phyloP scores from a whole-genome alignment of 2,888 invertebrate genomes.

The Synanthedon tipuliformis region DNA sequence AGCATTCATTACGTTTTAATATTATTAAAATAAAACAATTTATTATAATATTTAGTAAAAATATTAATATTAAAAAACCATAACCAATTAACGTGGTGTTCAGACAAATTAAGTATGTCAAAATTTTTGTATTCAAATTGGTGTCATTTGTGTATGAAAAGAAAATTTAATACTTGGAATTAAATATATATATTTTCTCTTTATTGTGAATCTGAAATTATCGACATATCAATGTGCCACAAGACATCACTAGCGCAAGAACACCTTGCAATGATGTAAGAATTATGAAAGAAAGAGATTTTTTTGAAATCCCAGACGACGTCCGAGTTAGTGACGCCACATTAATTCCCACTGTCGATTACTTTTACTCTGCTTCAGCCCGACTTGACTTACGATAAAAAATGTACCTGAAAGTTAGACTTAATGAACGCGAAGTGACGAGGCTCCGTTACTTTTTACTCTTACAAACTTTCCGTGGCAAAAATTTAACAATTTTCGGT shows the following conservation, averaged over 20 bases:
- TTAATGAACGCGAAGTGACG: conserved; percentile 7
- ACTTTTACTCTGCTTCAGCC: conserved; percentile 19
- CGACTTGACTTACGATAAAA: conserved; percentile 26
- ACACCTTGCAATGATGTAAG: conserved; percentile 67
- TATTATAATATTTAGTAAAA: too few species aligned
- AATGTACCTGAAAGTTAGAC: conserved; percentile 23
- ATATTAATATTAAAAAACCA: too few species aligned
- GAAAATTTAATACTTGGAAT: too few species aligned
- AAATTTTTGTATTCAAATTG: too few species aligned
- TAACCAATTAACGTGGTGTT: too few species aligned
- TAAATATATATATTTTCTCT: too few species aligned
- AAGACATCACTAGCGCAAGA: conserved; percentile 23
- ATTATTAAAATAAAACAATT: too few species aligned
- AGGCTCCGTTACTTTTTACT: not conserved
- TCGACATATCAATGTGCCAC: not conserved
- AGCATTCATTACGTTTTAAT: too few species aligned
- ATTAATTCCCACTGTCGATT: conserved; percentile 64
- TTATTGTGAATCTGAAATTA: too few species aligned
- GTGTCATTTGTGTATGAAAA: too few species aligned
- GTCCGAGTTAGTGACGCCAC: conserved; percentile 64
- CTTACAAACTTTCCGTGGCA: not conserved
- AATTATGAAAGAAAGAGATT: conserved; percentile 64
- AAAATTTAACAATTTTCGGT: not conserved
- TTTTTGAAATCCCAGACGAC: conserved; percentile 41
- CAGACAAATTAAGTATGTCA: too few species aligned